Base-by-base conservation (phyloP, 2,888 invertebrate genomes). In the Thelaira solivaga region DNA sequence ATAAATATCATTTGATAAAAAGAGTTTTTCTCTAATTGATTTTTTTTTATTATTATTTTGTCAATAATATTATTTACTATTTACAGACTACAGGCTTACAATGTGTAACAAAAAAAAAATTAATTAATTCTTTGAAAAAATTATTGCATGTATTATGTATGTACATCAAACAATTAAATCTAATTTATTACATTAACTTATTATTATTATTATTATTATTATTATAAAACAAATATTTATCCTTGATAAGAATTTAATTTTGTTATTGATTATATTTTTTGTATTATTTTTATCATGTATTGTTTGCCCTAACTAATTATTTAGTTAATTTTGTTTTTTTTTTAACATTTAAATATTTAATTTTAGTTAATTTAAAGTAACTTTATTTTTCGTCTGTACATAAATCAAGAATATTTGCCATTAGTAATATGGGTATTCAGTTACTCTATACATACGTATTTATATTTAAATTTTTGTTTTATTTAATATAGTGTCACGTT, bases 311-410 rank as follows among this genome's bases (percentile, higher is more conserved):
- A 49, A 61, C 31, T 39, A 45, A 51, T 18, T 59, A 59, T 59
- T 67, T 69, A 67, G 82, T 80, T 81, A 80, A 82, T 83, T 69
- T 85, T 85, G 82, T 51, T 31, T 45, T 41, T 7, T 20, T 51
- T 16, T 26, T 10, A 24, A 39, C n/a, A 4, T 26, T 64, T 51
- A 47, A 22, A 22, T n/a, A n/a, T n/a, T n/a, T 36, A 36, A 36
- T 36, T 36, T 13, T 49, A 34, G 16, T 49, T 47, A n/a, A 51
- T 64, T 49, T 24, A 51, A 51, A 24, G 39, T 65, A 13, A 51
- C 29, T 39, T 18, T 51, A 41, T 10, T 59, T 39, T 34, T 68
- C 29, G 24, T 68, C n/a, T n/a, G n/a, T n/a, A n/a, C n/a, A n/a
- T n/a, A n/a, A n/a, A n/a, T n/a, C n/a, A n/a, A n/a, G n/a, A n/a